Evolutionary conservation across 2,113 vertebrate species (phyloP).

Genomic region (Gavialis gangeticus): DNA sequence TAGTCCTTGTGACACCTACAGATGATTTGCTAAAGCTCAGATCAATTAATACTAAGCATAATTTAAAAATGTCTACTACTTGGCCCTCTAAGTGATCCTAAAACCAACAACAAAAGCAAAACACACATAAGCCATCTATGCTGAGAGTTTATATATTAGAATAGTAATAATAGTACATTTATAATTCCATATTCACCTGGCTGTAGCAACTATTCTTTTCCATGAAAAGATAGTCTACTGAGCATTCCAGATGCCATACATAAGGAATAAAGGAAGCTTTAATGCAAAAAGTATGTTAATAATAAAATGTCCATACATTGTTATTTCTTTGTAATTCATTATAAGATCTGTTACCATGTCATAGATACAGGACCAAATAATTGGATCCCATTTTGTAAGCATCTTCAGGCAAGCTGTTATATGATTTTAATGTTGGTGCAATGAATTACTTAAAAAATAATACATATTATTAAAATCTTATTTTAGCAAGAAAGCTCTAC

Average conservation of each 20-base stretch:
- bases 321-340: not conserved
- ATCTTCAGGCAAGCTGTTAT: not conserved
- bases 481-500: not conserved
- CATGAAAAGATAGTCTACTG: not conserved
- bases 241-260: not conserved
- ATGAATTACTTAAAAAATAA: not conserved
- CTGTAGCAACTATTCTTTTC: not conserved
- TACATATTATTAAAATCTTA: no score
- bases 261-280: accelerated
- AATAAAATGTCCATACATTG: not conserved
- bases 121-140: not conserved
- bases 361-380: not conserved
- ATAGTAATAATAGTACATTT: not conserved
- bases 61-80: not conserved
- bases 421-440: not conserved
- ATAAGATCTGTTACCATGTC: not conserved
- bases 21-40: constrained; percentile 8
- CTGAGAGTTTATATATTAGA: not conserved
- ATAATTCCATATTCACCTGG: not conserved
- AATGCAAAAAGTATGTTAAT: not conserved
- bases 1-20: constrained; percentile 43
- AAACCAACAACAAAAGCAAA: not conserved
- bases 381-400: not conserved
- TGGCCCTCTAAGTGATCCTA: not conserved
- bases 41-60: not conserved